Evolutionary conservation across 2,113 vertebrate genomes (phyloP), one percentile per base, ranked within the genome.

Genomic region (Arothron firmamentum): DNA sequence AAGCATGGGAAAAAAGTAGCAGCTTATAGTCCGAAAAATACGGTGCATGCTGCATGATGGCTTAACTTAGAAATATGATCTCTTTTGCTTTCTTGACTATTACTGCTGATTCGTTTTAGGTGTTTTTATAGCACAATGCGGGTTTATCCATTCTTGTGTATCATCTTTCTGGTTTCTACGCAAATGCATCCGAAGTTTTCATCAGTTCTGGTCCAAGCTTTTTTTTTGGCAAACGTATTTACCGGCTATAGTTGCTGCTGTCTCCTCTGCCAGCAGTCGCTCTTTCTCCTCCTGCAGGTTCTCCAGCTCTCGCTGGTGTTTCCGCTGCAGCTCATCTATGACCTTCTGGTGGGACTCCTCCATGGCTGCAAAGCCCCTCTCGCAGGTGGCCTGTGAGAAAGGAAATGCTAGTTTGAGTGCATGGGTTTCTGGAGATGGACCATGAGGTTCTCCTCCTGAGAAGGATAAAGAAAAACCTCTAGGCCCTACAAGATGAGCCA

Each of bases 341-440:
- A 92, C 91, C 67, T 89, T 92, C 81, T 92, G 92, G 64, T 93
- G 92, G 28, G 92, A 93, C 66, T 91, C 92, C 77, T 93, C 91
- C 92, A 93, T 93, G 25, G 92, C 88, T 2, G 90, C 81, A 9
- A 93, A 92, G 38, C 92, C 91, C 66, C 92, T 62, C 80, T 92
- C 92, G 49, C 92, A 93, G 7, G 91, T 92, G 53, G 90, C 91
- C 92, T 93, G 46, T 11, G 52, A 70, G 17, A 70, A 8, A 52
- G 54, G 7, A 51, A 31, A 57, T 18, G 56, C 84, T 52, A 86
- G 79, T 52, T 38, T 16, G 9, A 5, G 45, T 9, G 5, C 23
- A 1, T 11, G 42, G 14, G 61, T 66, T 53, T 23, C n/a, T 42
- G 15, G 18, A 62, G n/a, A 14, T 1, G 31, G 67, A 59, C 55